A percentile compares a stretch with the other conserved stretches of the same genome.
phyloP scores from a whole-genome alignment of 2,888 invertebrate species.

The Sipunculus nudus region DNA sequence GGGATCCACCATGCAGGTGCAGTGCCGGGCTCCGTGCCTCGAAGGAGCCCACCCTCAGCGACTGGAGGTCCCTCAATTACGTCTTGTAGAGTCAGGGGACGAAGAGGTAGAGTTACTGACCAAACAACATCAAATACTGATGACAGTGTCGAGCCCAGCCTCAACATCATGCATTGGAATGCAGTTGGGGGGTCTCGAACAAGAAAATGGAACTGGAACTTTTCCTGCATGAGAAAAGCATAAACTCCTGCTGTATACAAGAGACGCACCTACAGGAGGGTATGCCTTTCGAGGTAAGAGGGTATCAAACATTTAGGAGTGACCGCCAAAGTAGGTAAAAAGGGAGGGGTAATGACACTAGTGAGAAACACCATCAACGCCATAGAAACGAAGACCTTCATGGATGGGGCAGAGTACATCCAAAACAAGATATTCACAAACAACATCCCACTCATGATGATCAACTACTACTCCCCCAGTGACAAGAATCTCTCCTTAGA shows the following conservation, averaged over 20 bases:
- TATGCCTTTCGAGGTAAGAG: constrained; percentile 19
- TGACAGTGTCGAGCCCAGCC: constrained; percentile 1
- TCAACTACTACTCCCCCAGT: constrained; percentile 21
- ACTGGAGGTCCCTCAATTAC: no score
- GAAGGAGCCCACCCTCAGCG: no score
- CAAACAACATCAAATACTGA: constrained; percentile 12
- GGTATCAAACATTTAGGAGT: constrained; percentile 18
- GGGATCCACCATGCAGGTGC: no score
- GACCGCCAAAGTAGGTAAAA: constrained; percentile 22
- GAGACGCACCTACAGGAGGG: constrained; percentile 24
- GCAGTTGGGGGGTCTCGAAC: constrained; percentile 31
- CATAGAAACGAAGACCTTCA: constrained; percentile 12
- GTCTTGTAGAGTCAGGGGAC: no score
- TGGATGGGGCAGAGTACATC: constrained; percentile 22
- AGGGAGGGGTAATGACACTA: constrained; percentile 27
- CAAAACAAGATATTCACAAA: constrained; percentile 13
- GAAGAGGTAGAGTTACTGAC: no score
- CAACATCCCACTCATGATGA: constrained; percentile 2
- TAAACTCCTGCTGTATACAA: constrained; percentile 29
- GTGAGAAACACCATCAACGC: constrained; percentile 29
- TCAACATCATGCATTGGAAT: constrained; percentile 36
- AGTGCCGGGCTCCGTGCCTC: no score
- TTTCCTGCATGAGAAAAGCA: constrained; percentile 27
- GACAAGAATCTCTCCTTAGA: constrained; percentile 30
- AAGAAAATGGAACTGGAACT: constrained; percentile 28